Percentiles rank a stretch among this genome's conserved stretches.
phyloP scores from a whole-genome alignment of 2,888 invertebrate genomes.

The Epiperipatus broadwayi region DNA sequence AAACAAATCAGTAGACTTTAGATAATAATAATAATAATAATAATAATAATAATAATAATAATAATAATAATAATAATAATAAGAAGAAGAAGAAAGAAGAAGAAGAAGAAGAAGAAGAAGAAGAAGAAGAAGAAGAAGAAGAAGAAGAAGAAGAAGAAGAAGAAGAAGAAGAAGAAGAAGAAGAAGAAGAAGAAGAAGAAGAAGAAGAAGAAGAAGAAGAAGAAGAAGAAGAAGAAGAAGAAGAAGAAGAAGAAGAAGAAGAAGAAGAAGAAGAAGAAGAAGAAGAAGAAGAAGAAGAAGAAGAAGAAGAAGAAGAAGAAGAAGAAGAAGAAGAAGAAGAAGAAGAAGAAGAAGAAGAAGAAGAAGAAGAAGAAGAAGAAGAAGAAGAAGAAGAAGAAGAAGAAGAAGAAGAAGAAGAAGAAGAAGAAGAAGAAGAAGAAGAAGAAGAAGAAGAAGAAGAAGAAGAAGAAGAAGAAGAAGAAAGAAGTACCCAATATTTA shows the following conservation, averaged over 20 bases:
- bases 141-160: not conserved
- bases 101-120: not conserved
- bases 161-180: not conserved
- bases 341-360: not conserved
- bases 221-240: not conserved
- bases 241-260: not conserved
- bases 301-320: not conserved
- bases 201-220: not conserved
- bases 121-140: not conserved
- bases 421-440: not conserved
- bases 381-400: not conserved
- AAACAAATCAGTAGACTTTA: not conserved
- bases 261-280: not conserved
- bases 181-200: not conserved
- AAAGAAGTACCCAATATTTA: too few relatives aligned
- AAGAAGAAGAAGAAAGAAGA: too few relatives aligned
- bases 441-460: too few relatives aligned
- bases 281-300: not conserved
- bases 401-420: not conserved
- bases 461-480: too few relatives aligned
- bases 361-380: not conserved
- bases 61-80: too few relatives aligned
- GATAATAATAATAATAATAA: constrained; percentile 3
- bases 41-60: constrained; percentile 3
- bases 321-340: not conserved